A percentile compares a stretch with the other conserved stretches of the same genome.
These are phyloP conservation scores for Pipa parva DNA, from an alignment of 2,113 vertebrate genomes.

Conservation along the genomic window DNA sequence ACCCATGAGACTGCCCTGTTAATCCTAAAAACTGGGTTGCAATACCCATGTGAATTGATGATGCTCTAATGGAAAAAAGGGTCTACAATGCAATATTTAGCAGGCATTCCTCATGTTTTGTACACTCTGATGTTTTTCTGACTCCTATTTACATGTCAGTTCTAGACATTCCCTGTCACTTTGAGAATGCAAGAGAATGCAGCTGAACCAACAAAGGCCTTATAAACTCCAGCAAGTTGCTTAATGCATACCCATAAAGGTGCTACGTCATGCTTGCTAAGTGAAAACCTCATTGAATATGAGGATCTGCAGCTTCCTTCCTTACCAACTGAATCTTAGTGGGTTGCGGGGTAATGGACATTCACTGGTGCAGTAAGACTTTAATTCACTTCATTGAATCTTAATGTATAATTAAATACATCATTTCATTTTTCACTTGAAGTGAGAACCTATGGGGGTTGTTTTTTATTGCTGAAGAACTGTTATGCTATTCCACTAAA, in stretches of 20 bases:
- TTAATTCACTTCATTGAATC: constrained; percentile 1
- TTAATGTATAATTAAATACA: constrained; percentile 20
- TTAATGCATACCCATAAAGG: not conserved
- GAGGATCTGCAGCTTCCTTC: not conserved
- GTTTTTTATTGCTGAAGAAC: not conserved
- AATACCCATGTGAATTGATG: too few relatives aligned
- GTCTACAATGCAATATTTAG: too few relatives aligned
- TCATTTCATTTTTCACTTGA: constrained; percentile 13
- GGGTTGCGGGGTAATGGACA: constrained; percentile 14
- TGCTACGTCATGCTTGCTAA: not conserved
- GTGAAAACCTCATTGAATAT: not conserved
- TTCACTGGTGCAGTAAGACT: constrained; percentile 22
- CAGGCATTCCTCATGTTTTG: too few relatives aligned
- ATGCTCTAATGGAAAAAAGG: too few relatives aligned
- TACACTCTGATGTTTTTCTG: too few relatives aligned
- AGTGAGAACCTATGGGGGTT: not conserved
- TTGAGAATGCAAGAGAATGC: too few relatives aligned
- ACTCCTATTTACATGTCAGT: too few relatives aligned
- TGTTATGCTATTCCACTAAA: not conserved
- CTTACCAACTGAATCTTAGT: constrained; percentile 10
- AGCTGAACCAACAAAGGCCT: too few relatives aligned
- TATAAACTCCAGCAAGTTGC: too few relatives aligned
- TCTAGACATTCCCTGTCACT: too few relatives aligned
- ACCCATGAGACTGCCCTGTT: too few relatives aligned
- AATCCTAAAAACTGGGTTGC: too few relatives aligned